phyloP scores from a whole-genome alignment of 2,888 invertebrate genomes.

The Lysandra coridon region DNA sequence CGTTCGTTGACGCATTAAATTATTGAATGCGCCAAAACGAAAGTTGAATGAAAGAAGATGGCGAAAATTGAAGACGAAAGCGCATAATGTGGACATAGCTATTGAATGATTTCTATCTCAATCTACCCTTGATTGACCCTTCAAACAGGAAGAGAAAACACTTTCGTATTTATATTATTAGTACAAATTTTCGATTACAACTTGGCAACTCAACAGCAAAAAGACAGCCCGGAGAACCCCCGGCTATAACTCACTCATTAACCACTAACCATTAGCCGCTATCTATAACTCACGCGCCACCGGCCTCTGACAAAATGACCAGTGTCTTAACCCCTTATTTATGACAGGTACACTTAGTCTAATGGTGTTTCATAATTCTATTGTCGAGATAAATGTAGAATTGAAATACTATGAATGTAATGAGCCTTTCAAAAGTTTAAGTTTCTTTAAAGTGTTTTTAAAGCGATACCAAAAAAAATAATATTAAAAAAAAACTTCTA shows the following conservation, averaged over 20 bases:
- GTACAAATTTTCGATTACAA: not conserved
- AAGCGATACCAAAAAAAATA: no score
- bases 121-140: no score
- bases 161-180: no score
- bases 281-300: conserved; percentile 27
- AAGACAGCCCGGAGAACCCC: not conserved
- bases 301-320: conserved; percentile 23
- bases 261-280: conserved; percentile 7
- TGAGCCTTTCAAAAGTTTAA: not conserved
- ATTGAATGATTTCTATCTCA: no score
- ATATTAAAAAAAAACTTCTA: no score
- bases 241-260: conserved; percentile 9
- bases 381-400: not conserved
- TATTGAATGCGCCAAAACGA: no score
- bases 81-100: no score
- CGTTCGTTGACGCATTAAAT: no score
- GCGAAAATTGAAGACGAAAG: no score
- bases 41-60: no score
- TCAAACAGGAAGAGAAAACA: no score
- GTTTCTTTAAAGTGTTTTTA: no score
- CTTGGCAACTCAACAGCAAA: not conserved
- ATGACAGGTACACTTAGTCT: conserved; percentile 18
- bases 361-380: conserved; percentile 3
- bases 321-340: conserved; percentile 29
- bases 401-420: not conserved